Base-by-base conservation (phyloP, 2,888 invertebrate genomes). In the Callimorpha dominula region DNA sequence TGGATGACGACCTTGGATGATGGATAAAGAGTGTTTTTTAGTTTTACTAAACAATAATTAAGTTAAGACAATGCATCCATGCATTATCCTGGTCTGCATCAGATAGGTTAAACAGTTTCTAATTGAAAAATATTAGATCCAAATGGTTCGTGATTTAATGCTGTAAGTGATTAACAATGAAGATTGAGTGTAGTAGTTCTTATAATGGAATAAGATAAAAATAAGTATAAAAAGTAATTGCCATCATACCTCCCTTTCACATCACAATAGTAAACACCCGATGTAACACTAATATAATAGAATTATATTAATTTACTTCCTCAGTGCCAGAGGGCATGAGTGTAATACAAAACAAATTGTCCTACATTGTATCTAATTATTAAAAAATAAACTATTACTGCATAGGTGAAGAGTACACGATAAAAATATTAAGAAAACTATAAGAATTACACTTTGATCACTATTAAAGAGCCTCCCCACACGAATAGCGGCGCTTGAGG, bases 401-500 rank as follows among this genome's bases (percentile, higher is more conserved):
- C 65, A 12, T 11, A 43, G 40, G 4, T 70, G 62, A 70, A 42
- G 73, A 75, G 50, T 57, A 71, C 52, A 15, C 20, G 65, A 40
- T 17, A 74, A 68, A 12, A 68, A 63, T 49, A 50, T 46, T 46
- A 46, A 65, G 71, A 49, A 65, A 70, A 65, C 46, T 70, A 11
- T 57, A 54, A 43, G 65, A 79, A 79, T 81, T 79, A 78, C 77
- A 74, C 72, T 76, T 81, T 71, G 73, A 66, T 68, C 70, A 74
- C 72, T 72, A 78, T 85, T 85, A 83, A 85, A 85, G 80, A 78
- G 78, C 74, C 73, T 81, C 78, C 79, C 81, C 62, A 73, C 81
- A 83, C 81, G 81, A 78, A 76, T 79, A 70, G 49, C 71, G 79
- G 68, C 62, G 82, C 81, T 79, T 71, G 78, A 79, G 86, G 86